Conservation (phyloP, 2,888 invertebrate species). For the Morinoia aosen region DNA sequence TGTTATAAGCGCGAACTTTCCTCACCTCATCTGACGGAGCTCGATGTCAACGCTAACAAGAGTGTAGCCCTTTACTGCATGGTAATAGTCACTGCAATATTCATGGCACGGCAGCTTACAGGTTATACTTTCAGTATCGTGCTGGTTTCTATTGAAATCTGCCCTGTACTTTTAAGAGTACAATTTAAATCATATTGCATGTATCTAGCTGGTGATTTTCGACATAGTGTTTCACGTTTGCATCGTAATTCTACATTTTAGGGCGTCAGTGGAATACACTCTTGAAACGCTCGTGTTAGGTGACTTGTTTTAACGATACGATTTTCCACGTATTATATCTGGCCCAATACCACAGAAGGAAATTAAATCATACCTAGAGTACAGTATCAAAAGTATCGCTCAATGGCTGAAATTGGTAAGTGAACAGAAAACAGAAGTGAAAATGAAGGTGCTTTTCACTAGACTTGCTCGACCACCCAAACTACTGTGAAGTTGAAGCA, state of each 20-base stretch:
- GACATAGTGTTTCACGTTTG: not conserved
- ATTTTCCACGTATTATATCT: not conserved
- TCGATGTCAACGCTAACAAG: too few species aligned
- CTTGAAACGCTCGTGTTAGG: not conserved
- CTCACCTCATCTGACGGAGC: too few species aligned
- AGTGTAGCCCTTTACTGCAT: too few species aligned
- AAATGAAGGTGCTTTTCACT: too few species aligned
- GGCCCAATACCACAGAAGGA: too few species aligned
- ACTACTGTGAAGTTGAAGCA: too few species aligned
- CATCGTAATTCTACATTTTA: not conserved
- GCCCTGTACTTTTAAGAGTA: not conserved
- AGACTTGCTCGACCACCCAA: too few species aligned
- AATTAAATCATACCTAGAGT: too few species aligned
- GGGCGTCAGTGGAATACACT: not conserved
- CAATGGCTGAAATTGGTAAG: too few species aligned
- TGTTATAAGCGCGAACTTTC: not conserved
- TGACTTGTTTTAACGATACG: not conserved
- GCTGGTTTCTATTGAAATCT: not conserved
- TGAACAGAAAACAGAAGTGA: too few species aligned
- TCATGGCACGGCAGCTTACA: not conserved
- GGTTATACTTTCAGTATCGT: not conserved
- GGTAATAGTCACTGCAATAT: too few species aligned
- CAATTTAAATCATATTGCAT: not conserved
- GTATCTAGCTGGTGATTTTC: not conserved
- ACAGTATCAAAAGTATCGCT: too few species aligned